Percentiles rank a stretch among this genome's conserved stretches.
Evolutionary conservation across 1,140 invertebrate genomes (phyloP).

Genomic region (Antheraea pernyi): DNA sequence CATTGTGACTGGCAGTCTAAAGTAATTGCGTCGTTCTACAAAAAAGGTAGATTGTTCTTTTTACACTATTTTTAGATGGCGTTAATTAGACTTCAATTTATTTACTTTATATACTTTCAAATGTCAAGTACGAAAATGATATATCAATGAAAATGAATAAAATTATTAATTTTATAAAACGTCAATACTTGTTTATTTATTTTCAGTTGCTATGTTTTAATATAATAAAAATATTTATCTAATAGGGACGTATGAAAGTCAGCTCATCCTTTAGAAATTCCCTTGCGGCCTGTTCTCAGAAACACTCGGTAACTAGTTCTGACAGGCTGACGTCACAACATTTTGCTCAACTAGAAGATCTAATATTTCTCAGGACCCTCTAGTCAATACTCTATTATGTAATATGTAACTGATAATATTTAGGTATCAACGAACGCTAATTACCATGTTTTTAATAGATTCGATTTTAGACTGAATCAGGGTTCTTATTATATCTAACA

Average conservation of each 20-base stretch:
- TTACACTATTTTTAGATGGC: too few relatives aligned
- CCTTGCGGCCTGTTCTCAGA: slow-evolving; percentile 5
- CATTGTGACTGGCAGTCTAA: too few relatives aligned
- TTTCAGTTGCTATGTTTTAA: not conserved
- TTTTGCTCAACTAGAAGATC: not conserved
- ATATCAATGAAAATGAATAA: too few relatives aligned
- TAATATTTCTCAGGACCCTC: slow-evolving; percentile 10
- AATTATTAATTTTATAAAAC: too few relatives aligned
- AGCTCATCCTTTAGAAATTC: not conserved
- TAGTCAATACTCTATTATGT: slow-evolving; percentile 16
- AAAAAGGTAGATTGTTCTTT: too few relatives aligned
- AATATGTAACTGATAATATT: slow-evolving; percentile 7
- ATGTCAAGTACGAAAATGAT: too few relatives aligned
- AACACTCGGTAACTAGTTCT: slow-evolving; percentile 13
- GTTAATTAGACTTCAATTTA: too few relatives aligned
- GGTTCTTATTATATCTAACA: too few relatives aligned
- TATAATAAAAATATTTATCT: not conserved
- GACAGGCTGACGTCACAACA: slow-evolving; percentile 17
- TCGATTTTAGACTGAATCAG: not conserved
- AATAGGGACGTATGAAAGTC: not conserved
- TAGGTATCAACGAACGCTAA: not conserved
- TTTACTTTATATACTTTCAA: too few relatives aligned
- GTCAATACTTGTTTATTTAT: too few relatives aligned
- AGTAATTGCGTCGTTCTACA: too few relatives aligned
- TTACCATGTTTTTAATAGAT: not conserved